Evolutionary conservation across 23 tunicate genomes (phyloP).

Genomic region (Trididemnum nubilum): DNA sequence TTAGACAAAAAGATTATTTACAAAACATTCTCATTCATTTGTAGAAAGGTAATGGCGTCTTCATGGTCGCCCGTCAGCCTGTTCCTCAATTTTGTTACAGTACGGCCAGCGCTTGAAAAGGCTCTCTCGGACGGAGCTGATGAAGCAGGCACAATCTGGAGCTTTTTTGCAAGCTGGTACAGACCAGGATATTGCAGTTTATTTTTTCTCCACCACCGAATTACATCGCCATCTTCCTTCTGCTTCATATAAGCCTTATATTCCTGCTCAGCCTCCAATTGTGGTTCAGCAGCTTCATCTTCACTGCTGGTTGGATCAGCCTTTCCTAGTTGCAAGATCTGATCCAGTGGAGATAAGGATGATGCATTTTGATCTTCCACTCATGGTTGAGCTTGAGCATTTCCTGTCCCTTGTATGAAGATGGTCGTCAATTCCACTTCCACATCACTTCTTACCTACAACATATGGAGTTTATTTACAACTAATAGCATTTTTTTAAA

Average conservation of each 20-base stretch:
- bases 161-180: background rate
- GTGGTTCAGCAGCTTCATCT: background rate
- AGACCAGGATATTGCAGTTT: background rate
- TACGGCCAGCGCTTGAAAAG: background rate
- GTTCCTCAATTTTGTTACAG: background rate
- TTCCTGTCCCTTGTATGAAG: background rate
- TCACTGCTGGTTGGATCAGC: background rate
- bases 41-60: background rate
- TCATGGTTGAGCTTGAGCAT: background rate
- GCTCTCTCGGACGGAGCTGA: background rate
- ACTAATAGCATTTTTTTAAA: too few species aligned
- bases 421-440: background rate
- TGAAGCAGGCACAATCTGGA: background rate
- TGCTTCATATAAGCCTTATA: background rate
- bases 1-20: background rate
- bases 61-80: background rate
- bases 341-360: background rate
- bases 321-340: background rate
- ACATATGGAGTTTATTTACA: background rate
- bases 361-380: background rate
- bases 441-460: background rate
- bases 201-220: background rate
- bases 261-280: background rate
- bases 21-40: background rate
- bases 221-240: background rate